Conservation (phyloP, 2,113 vertebrate genomes). For the Actinemys pallida region DNA sequence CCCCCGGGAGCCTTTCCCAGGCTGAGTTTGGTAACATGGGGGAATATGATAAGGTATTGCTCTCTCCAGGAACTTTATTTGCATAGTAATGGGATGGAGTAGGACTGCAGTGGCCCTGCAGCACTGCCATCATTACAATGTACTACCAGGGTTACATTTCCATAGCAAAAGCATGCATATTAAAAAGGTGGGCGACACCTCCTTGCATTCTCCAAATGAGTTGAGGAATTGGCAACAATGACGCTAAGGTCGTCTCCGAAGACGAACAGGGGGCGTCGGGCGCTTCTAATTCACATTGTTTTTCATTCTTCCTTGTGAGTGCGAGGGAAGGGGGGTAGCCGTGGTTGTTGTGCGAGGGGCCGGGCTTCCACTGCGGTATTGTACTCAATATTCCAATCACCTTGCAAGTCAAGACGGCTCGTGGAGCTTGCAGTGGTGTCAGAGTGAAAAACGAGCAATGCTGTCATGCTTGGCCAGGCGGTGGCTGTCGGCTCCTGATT, state of each 20-base stretch:
- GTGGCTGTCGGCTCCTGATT: constrained; percentile 63
- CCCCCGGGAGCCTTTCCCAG: neutral
- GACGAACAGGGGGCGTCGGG: constrained; percentile 43
- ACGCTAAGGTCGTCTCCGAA: constrained; percentile 6
- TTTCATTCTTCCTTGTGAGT: neutral
- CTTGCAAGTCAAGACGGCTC: constrained; percentile 70
- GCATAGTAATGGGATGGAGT: constrained; percentile 78
- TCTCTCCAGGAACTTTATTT: constrained; percentile 75
- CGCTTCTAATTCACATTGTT: neutral
- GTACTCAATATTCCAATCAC: constrained; percentile 76
- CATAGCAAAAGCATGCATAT: constrained; percentile 41
- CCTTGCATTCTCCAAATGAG: neutral
- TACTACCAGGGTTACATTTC: constrained; percentile 25
- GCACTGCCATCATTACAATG: constrained; percentile 63
- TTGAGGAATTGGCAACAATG: constrained; percentile 10
- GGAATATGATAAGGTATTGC: neutral
- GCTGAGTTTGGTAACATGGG: neutral
- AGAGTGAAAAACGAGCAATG: constrained; percentile 78
- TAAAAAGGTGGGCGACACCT: neutral
- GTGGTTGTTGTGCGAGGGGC: constrained; percentile 54
- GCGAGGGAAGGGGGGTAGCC: neutral
- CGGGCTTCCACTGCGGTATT: constrained; percentile 63
- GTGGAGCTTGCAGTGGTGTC: constrained; percentile 74
- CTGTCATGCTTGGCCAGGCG: constrained; percentile 54
- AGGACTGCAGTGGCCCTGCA: constrained; percentile 66